A percentile compares a stretch with the other conserved stretches of the same genome.
Evolutionary conservation across 2,888 invertebrate genomes (phyloP).

Genomic region (Aporophyla nigra): DNA sequence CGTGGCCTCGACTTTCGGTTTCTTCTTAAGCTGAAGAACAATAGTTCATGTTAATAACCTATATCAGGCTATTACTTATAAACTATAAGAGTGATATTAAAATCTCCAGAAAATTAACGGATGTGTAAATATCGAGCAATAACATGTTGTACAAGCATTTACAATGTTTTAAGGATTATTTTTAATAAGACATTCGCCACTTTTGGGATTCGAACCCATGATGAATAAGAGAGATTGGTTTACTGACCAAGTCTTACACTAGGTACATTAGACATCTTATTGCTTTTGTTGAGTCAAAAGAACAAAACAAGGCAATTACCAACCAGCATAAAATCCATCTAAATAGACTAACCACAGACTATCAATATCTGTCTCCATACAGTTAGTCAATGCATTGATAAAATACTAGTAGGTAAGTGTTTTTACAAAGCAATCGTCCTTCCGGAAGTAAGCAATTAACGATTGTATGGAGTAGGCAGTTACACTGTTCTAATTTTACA

Average conservation of each 20-base stretch:
- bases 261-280: neutral
- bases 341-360: neutral
- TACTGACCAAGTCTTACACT: neutral
- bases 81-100: conserved; percentile 11
- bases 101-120: conserved; percentile 1
- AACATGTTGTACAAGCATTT: conserved; percentile 11
- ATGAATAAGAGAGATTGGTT: neutral
- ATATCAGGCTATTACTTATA: conserved; percentile 42
- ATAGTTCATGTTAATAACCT: conserved; percentile 64
- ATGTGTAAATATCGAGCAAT: neutral
- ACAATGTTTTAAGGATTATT: neutral
- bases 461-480: too few species aligned
- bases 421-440: too few species aligned
- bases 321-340: conserved; percentile 6
- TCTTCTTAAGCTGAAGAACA: conserved; percentile 87
- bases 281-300: conserved; percentile 49
- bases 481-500: too few species aligned
- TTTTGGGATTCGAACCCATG: conserved; percentile 36
- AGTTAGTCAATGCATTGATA: too few species aligned
- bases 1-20: conserved; percentile 81
- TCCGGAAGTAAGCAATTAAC: too few species aligned
- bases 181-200: conserved; percentile 5
- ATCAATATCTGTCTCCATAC: neutral
- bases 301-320: conserved; percentile 46
- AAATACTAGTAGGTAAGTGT: too few species aligned